Evolutionary conservation across 2,888 invertebrate genomes (phyloP).

Genomic region (Oscheius sp.): DNA sequence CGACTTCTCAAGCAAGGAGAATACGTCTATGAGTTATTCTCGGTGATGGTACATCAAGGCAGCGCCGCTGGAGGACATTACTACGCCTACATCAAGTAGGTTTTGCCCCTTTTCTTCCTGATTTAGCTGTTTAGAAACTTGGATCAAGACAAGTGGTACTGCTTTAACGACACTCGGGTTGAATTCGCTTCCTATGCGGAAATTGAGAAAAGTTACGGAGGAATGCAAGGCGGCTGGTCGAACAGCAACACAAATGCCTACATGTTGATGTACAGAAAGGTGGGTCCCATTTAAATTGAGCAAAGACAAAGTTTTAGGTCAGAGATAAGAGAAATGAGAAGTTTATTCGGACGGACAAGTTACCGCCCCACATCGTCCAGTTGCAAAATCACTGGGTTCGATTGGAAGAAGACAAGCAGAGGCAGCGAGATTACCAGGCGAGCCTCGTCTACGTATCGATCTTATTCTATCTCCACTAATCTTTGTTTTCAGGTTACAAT

Average conservation of each 20-base stretch:
- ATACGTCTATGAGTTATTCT: slow-evolving; percentile 86
- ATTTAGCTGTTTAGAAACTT: slow-evolving; percentile 74
- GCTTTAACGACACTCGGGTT: slow-evolving; percentile 89
- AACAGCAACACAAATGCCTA: slow-evolving; percentile 88
- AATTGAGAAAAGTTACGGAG: slow-evolving; percentile 82
- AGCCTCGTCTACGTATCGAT: slow-evolving; percentile 42
- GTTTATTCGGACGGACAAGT: slow-evolving; percentile 81
- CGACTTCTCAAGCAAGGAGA: slow-evolving; percentile 45
- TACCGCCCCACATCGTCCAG: slow-evolving; percentile 82
- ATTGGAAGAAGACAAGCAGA: slow-evolving; percentile 78
- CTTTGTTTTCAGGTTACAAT: slow-evolving; percentile 30
- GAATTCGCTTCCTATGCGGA: slow-evolving; percentile 74
- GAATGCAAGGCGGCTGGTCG: slow-evolving; percentile 78
- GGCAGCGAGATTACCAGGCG: slow-evolving; percentile 39
- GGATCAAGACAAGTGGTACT: slow-evolving; percentile 82
- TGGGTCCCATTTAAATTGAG: slow-evolving; percentile 40
- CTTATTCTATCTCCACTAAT: not conserved
- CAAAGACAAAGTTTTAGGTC: not conserved
- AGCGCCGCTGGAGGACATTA: slow-evolving; percentile 91
- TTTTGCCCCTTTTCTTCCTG: not conserved
- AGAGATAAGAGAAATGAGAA: slow-evolving; percentile 61
- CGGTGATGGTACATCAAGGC: slow-evolving; percentile 91
- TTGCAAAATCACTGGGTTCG: slow-evolving; percentile 80
- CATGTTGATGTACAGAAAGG: slow-evolving; percentile 88
- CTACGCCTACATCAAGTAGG: slow-evolving; percentile 87